These are phyloP conservation scores for Picus viridis DNA, from an alignment of 2,797 vertebrate genomes.

Conservation along the genomic window DNA sequence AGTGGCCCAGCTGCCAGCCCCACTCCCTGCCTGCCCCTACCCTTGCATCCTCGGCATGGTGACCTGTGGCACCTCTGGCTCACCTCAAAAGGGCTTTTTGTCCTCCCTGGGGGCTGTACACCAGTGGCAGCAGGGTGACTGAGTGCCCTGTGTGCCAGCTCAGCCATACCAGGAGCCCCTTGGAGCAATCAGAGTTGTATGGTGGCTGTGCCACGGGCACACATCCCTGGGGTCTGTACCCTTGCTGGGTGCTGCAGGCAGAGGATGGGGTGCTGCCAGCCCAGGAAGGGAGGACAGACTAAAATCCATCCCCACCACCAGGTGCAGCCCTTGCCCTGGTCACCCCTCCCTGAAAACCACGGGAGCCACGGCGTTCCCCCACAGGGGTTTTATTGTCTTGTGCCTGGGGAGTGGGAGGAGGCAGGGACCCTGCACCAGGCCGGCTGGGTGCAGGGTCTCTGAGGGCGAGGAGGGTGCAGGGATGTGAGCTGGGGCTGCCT, in stretches of 20 bases:
- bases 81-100: accelerated
- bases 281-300: too few relatives aligned
- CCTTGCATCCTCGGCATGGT: accelerated
- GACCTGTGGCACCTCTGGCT: neutral
- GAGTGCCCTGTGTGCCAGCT: neutral
- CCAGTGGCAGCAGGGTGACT: accelerated
- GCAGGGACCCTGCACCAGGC: neutral
- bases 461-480: neutral
- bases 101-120: neutral
- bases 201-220: neutral
- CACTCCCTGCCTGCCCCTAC: neutral
- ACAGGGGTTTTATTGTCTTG: slow-evolving; percentile 1
- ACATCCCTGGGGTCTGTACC: neutral
- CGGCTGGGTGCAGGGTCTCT: neutral
- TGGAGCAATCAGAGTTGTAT: accelerated
- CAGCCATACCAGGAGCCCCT: neutral
- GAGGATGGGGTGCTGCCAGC: neutral
- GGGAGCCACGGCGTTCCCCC: neutral
- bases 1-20: slow-evolving; percentile 8
- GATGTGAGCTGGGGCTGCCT: neutral
- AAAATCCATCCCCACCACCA: accelerated
- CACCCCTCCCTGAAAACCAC: neutral
- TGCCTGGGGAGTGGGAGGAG: neutral
- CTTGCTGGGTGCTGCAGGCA: neutral
- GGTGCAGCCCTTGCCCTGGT: accelerated